These are phyloP conservation scores for Speoplatyrhinus poulsoni DNA, from an alignment of 2,113 vertebrate genomes.

Conservation along the genomic window DNA sequence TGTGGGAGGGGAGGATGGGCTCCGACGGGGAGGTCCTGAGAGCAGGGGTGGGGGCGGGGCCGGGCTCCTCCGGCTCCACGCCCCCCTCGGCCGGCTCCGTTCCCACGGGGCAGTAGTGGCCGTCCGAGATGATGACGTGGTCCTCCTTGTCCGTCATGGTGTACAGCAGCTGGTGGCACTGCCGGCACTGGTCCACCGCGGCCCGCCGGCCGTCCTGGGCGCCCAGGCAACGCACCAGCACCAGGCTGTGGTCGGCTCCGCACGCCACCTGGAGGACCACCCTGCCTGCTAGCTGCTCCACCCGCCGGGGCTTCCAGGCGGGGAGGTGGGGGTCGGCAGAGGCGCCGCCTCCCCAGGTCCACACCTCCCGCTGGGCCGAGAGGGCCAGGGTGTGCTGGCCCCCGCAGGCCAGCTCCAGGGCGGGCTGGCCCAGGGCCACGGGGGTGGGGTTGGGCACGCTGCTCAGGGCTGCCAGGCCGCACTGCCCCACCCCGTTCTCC, in stretches of 20 bases:
- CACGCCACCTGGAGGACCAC: slow-evolving; percentile 91
- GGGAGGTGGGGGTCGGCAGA: slow-evolving; percentile 82
- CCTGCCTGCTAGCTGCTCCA: slow-evolving; percentile 88
- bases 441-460: slow-evolving; percentile 84
- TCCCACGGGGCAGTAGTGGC: slow-evolving; percentile 87
- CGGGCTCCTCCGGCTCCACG: slow-evolving; percentile 33
- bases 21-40: slow-evolving; percentile 67
- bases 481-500: slow-evolving; percentile 89
- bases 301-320: slow-evolving; percentile 87
- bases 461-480: slow-evolving; percentile 79
- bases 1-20: slow-evolving; percentile 49
- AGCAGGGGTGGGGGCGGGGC: neutral
- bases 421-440: slow-evolving; percentile 81
- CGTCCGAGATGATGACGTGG: slow-evolving; percentile 97
- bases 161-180: slow-evolving; percentile 93
- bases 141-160: slow-evolving; percentile 98
- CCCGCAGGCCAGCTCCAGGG: slow-evolving; percentile 90
- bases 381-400: slow-evolving; percentile 90
- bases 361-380: slow-evolving; percentile 86
- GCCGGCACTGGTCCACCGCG: slow-evolving; percentile 88
- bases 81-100: slow-evolving; percentile 78
- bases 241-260: slow-evolving; percentile 90
- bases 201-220: slow-evolving; percentile 80
- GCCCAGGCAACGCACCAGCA: slow-evolving; percentile 85
- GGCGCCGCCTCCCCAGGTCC: slow-evolving; percentile 96